Evolutionary conservation across 2,888 invertebrate genomes (phyloP), one percentile per base, ranked within the genome.

Genomic region (Eupeodes luniger): DNA sequence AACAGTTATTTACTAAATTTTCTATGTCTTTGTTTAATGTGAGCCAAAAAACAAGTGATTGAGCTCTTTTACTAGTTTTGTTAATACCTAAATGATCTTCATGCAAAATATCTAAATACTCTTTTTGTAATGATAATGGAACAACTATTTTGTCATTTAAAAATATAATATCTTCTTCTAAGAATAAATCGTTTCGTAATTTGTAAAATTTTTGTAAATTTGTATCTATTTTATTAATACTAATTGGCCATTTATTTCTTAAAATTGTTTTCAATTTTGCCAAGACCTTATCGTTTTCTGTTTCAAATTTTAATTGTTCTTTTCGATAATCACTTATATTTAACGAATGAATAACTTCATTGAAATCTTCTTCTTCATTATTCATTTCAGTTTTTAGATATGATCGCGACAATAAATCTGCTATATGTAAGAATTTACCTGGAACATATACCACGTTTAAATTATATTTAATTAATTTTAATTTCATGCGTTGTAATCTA

Each of bases 11-110:
- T 51, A 91, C 34, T 76, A 85, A n/a, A 70, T 81, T 53, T 81
- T 90, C 89, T 47, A 90, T 90, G 16, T 89, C 75, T 14, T 57
- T 76, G 57, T 86, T 84, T 27, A 90, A 64, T 12, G 89, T 61
- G 36, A 89, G 90, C 90, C 91, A 91, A 86, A 90, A 90, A 36
- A 90, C 34, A 10, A 90, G 44, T 57, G 80, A 57, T 34, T 89
- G 59, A 9, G 90, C 90, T 83, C 88, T 88, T 59, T 49, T 9
- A 70, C 89, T 90, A 10, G 85, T 89, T 81, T 91, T 91, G 69
- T 87, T 84, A 34, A 90, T 89, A 19, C 91, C 90, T 77, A 90
- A 90, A 36, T 74, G 74, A 12, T 49, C 59, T 72, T 87, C 85
- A 87, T 90, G 91, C 62, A 91, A 81, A 19, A 90, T 62, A 14